Base-by-base conservation (phyloP, 2,113 vertebrate genomes). In the Hymenochirus boettgeri region DNA sequence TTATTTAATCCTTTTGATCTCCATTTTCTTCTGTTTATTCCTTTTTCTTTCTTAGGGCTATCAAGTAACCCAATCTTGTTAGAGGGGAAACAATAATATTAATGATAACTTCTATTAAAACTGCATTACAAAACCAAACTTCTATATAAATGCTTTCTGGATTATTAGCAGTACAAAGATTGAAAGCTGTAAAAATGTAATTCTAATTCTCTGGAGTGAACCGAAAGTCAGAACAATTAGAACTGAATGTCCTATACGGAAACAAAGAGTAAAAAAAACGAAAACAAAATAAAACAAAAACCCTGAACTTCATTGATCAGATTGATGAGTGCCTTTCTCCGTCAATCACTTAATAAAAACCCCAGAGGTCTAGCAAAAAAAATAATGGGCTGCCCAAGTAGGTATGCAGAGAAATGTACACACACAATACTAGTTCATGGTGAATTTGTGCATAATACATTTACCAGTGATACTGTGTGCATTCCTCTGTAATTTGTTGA, bases 11-110 rank as follows among this genome's bases (percentile, higher is more conserved):
- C 90, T 82, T 95, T 92, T 74, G 87, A 77, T 52, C 89, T 82
- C 96, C 94, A 99, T 72, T 92, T 94, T 70, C 92, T 93, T 70
- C 84, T 92, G 57, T 88, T 89, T 26, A 85, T 72, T 78, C 93
- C 87, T 77, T 97, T 99, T 70, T 97, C 95, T 75, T 99, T 98
- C 82, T 98, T 97, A 27, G 93, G 92, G 77, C 93, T 98, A 87
- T 98, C 94, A 76, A 93, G 92, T 58, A 88, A 74, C 70, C 89
- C 91, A 53, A 86, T 75, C 95, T 98, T 22, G 8, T 5, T 10
- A 22, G 22, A 2, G 9, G 22, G 7, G 21, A 48, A 48, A 9
- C 21, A 48, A 8, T 48, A 21, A 48, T 22, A n/a, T 2, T 42
- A 22, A 23, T 23, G 5, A 48, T 48, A 4, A n/a, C n/a, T n/a